Base-by-base conservation (phyloP, 1,140 invertebrate genomes). In the Proctacanthus coquilletti region DNA sequence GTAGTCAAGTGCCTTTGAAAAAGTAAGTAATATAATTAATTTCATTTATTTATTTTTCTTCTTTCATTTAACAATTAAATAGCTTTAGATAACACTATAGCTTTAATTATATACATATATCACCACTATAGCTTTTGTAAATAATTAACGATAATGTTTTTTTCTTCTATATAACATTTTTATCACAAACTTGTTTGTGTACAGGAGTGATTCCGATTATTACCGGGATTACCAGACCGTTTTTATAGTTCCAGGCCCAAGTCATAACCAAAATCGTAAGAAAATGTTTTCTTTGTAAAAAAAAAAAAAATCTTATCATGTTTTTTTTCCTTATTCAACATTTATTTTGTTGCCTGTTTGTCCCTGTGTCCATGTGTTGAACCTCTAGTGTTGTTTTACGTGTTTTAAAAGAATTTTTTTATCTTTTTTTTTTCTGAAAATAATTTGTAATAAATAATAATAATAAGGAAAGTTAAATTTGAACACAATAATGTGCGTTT, bases 1-100 rank as follows among this genome's bases (percentile, higher is more conserved):
- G 83, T 68, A 87, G 84, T 79, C 86, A 89, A 83, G 85, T 91
- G 80, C 84, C 87, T 84, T 85, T 89, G 74, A 92, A 91, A 78
- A 92, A 89, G 87, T 93, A 71, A 84, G 82, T 81, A 50, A 29
- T 13, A 9, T 13, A 29, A 29, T 29, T 29, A 29, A 13, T 29
- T 29, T 29, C 27, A 11, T 29, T 29, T 29, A 13, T 11, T 14
- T 14, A 35, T 21, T 35, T 20, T 35, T 19, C 18, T 34, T 11
- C 4, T 30, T 34, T 23, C 27, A 18, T 21, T 35, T 35, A 35
- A 35, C 15, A 35, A 18, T 20, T 21, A 35, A 19, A 35, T 6
- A 35, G 13, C 20, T 19, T 21, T 18, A 5, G 6, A 34, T 21
- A 35, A 35, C 3, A 29, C 27, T 3, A 29, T 29, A 29, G 15